Base-by-base conservation (phyloP, 2,888 invertebrate genomes). In the Magallana nippona region DNA sequence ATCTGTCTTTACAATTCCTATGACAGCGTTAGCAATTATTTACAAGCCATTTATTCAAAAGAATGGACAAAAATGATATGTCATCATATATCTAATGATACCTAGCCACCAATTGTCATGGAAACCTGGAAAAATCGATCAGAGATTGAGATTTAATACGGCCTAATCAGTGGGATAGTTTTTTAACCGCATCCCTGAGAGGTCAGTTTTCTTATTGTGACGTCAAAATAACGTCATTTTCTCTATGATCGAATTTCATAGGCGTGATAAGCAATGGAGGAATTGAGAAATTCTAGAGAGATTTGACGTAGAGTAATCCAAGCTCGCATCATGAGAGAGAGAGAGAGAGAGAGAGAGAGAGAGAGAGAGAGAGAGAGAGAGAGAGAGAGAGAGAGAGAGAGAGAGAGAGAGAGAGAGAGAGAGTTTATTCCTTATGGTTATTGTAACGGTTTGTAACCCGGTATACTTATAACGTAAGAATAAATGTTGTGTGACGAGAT, bases 331-430 rank as follows among this genome's bases (percentile, higher is more conserved):
- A 27, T 27, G 79, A 84, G 79, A 82, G 84, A 80, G 78, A 84
- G 86, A 80, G 63, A 77, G 55, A 60, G 81, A 78, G 81, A 83
- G 82, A 81, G 81, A 27, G 63, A 79, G 15, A n/a, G n/a, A n/a
- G 55, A 60, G 60, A 60, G 60, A 60, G 58, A 55, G 81, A 62
- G 58, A 77, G 85, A 57, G 22, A 78, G 77, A 71, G 81, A 56
- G 85, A 71, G 80, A 81, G 78, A 55, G 81, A 62, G 81, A 78
- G 81, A 58, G 58, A 79, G 79, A 85, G 55, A 78, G 78, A 85
- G n/a, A 79, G 56, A 80, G 55, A 57, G 27, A 82, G 55, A 62
- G 44, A 77, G 81, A 62, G 78, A 62, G 44, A 56, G 60, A 82
- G 78, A 1, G 78, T 58, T 84, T 79, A 32, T 58, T 56, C 58